These are phyloP conservation scores for Bombus balteatus DNA, from an alignment of 1,140 invertebrate species.

Conservation along the genomic window DNA sequence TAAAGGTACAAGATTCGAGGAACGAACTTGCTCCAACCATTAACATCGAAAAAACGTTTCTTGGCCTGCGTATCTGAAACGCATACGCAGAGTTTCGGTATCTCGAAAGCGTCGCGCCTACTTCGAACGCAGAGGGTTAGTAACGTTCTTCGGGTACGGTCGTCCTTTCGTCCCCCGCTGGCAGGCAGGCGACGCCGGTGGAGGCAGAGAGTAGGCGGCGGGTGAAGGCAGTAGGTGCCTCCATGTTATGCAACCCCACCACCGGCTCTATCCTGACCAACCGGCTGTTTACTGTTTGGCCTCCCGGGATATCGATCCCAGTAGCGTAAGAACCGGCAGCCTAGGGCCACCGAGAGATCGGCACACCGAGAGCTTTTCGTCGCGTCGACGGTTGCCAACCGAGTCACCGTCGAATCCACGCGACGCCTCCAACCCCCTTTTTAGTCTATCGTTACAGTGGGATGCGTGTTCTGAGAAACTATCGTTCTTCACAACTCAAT, in stretches of 20 bases:
- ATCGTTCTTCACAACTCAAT: not conserved
- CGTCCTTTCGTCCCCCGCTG: slow-evolving; percentile 56
- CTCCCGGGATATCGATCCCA: slow-evolving; percentile 83
- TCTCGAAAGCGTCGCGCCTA: slow-evolving; percentile 52
- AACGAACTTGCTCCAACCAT: too few species aligned
- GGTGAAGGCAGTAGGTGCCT: slow-evolving; percentile 61
- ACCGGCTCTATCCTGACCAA: slow-evolving; percentile 80
- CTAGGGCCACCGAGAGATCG: slow-evolving; percentile 61
- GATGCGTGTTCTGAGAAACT: not conserved
- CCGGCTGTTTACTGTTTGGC: slow-evolving; percentile 83
- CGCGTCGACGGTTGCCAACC: slow-evolving; percentile 67
- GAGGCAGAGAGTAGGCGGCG: slow-evolving; percentile 50
- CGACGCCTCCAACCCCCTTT: slow-evolving; percentile 26
- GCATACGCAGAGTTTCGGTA: not conserved
- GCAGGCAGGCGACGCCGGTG: slow-evolving; percentile 54
- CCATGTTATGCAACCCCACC: slow-evolving; percentile 72
- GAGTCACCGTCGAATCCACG: slow-evolving; percentile 53
- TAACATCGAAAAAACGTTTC: too few species aligned
- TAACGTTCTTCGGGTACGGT: slow-evolving; percentile 35
- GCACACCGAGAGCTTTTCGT: slow-evolving; percentile 54
- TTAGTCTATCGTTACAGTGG: not conserved
- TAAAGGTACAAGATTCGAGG: too few species aligned
- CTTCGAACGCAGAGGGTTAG: slow-evolving; percentile 41
- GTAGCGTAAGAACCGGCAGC: slow-evolving; percentile 80
- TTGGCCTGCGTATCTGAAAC: too few species aligned